A percentile compares a stretch with the other conserved stretches of the same genome.
Evolutionary conservation across 2,888 invertebrate species (phyloP).

Genomic region (Trachelus tabidus): DNA sequence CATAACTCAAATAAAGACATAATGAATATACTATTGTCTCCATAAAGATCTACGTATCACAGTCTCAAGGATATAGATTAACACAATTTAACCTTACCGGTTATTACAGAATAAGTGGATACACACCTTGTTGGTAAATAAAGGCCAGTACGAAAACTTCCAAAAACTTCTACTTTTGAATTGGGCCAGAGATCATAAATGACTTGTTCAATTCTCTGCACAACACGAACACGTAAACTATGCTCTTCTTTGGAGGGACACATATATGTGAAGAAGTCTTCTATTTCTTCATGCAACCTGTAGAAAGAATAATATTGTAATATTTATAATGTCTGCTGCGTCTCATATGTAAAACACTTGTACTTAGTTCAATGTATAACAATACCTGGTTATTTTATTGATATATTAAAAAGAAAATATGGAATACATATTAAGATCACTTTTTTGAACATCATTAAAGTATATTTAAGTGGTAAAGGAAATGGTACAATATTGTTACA

Average conservation of each 20-base stretch:
- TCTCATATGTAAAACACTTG: not conserved
- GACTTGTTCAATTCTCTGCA: constrained; percentile 87
- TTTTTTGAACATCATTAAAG: not conserved
- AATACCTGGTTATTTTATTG: not conserved
- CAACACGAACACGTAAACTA: constrained; percentile 87
- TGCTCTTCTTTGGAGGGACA: constrained; percentile 93
- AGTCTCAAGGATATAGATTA: not conserved
- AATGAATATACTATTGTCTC: not conserved
- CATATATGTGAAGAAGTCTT: constrained; percentile 96
- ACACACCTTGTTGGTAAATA: constrained; percentile 93
- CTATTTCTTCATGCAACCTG: constrained; percentile 96
- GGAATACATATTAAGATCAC: not conserved
- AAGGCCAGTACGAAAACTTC: constrained; percentile 96
- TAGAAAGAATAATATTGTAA: constrained; percentile 32
- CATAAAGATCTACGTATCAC: not conserved
- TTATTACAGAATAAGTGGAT: not conserved
- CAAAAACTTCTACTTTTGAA: constrained; percentile 96
- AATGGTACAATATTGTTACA: not conserved
- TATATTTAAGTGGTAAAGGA: not conserved
- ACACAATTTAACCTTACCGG: not conserved
- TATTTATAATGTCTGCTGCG: not conserved
- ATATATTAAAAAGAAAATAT: not conserved
- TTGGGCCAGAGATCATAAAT: constrained; percentile 92
- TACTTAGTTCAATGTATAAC: not conserved
- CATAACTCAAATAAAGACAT: not conserved